These are phyloP conservation scores for Apotomis betuletana DNA, from an alignment of 2,888 invertebrate genomes.

Conservation along the genomic window DNA sequence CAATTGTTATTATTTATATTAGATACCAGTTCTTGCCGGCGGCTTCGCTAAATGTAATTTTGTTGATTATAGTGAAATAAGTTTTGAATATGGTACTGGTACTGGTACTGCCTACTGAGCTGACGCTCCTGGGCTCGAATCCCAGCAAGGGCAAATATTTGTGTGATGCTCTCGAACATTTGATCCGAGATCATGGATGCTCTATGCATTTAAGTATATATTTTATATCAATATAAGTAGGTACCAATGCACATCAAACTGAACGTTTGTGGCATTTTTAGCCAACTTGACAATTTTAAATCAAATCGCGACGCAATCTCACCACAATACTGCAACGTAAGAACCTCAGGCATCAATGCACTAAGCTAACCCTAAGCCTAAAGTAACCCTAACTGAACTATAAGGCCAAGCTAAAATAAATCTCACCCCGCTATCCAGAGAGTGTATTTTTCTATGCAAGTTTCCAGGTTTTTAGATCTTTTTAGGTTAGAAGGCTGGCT, in stretches of 20 bases:
- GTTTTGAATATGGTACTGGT: no score
- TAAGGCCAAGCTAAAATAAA: conserved; percentile 39
- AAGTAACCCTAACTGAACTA: not conserved
- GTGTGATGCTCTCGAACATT: no score
- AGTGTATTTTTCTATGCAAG: conserved; percentile 22
- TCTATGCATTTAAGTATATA: no score
- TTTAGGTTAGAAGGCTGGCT: conserved; percentile 43
- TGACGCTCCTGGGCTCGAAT: no score
- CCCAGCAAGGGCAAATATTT: no score
- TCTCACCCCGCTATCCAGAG: not conserved
- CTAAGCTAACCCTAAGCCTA: conserved; percentile 38
- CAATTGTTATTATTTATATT: conserved; percentile 5
- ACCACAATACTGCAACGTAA: conserved; percentile 49
- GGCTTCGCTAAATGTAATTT: not conserved
- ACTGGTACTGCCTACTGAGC: no score
- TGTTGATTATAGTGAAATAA: no score
- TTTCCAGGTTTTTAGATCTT: conserved; percentile 39
- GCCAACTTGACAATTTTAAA: conserved; percentile 38
- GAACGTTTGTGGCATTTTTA: not conserved
- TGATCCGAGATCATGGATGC: no score
- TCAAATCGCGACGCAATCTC: conserved; percentile 47
- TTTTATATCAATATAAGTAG: no score
- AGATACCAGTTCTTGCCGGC: not conserved
- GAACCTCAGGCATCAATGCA: conserved; percentile 56
- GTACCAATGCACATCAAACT: not conserved